Evolutionary conservation across 2,797 vertebrate genomes (phyloP).

Genomic region (Rhinichthys osculus): DNA sequence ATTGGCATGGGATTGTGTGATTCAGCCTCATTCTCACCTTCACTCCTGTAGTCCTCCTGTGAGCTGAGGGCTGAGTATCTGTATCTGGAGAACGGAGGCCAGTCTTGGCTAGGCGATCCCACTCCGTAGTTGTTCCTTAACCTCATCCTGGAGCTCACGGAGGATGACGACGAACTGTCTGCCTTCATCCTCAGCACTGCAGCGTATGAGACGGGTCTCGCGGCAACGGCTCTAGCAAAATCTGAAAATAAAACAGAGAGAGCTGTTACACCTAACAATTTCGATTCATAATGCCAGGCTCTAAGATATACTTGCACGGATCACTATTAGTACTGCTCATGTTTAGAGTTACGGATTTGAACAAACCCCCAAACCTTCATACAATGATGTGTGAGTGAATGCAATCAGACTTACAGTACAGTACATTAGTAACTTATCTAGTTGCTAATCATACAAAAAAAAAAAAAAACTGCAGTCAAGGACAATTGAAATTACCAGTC

Average conservation of each 20-base stretch:
- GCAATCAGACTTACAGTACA: too few relatives aligned
- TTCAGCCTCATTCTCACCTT: slow-evolving; percentile 79
- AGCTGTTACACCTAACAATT: not conserved
- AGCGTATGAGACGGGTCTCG: slow-evolving; percentile 85
- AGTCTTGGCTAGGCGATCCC: slow-evolving; percentile 76
- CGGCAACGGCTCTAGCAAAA: slow-evolving; percentile 81
- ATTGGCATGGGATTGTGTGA: not conserved
- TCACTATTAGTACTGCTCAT: not conserved
- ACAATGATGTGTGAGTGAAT: not conserved
- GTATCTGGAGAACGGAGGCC: slow-evolving; percentile 81
- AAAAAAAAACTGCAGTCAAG: not conserved
- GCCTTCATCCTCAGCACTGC: slow-evolving; percentile 89
- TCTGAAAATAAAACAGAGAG: slow-evolving; percentile 71
- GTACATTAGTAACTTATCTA: not conserved
- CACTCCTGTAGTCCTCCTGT: slow-evolving; percentile 86
- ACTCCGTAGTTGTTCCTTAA: slow-evolving; percentile 76
- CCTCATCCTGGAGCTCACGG: slow-evolving; percentile 80
- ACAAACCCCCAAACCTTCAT: not conserved
- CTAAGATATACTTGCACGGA: not conserved
- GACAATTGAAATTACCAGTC: not conserved
- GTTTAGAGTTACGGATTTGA: not conserved
- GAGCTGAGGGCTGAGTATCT: slow-evolving; percentile 81
- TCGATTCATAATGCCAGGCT: not conserved
- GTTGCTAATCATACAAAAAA: not conserved
- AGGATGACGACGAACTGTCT: slow-evolving; percentile 81